Conservation (phyloP, 2,113 vertebrate species). For the Oncorhynchus masou region DNA sequence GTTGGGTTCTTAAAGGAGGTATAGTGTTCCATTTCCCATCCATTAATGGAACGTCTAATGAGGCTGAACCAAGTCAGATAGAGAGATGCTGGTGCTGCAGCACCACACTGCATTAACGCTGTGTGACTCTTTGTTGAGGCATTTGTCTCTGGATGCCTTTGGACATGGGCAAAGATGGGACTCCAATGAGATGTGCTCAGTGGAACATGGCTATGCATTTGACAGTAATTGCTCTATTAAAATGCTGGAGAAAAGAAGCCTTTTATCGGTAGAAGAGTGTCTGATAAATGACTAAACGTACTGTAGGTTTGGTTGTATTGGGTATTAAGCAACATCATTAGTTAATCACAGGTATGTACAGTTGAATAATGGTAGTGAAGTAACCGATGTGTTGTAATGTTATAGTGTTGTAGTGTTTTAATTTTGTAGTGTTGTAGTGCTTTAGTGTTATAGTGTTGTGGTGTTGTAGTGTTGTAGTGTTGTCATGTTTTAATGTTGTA, state of each 20-base stretch:
- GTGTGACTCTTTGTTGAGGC: constrained; percentile 64
- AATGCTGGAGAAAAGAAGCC: constrained; percentile 26
- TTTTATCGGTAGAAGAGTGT: constrained; percentile 6
- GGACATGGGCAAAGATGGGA: constrained; percentile 55
- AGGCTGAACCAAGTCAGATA: constrained; percentile 77
- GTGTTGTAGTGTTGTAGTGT: too few species aligned
- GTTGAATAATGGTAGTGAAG: background rate
- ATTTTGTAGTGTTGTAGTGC: too few species aligned
- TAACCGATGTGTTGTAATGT: too few species aligned
- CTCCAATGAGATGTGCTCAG: constrained; percentile 38
- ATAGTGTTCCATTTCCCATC: constrained; percentile 74
- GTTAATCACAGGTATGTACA: background rate
- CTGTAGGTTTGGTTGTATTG: constrained; percentile 19
- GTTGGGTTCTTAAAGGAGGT: constrained; percentile 74
- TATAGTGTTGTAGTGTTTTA: too few species aligned
- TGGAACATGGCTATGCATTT: constrained; percentile 49
- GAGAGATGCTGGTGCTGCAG: constrained; percentile 72
- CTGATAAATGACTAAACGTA: constrained; percentile 5
- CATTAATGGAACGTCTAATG: constrained; percentile 78
- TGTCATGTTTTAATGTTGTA: too few species aligned
- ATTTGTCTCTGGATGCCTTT: constrained; percentile 65
- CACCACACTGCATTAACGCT: constrained; percentile 68
- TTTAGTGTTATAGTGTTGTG: too few species aligned
- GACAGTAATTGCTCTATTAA: constrained; percentile 40
- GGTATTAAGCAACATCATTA: constrained; percentile 45